These are phyloP conservation scores for Calidris pygmaea DNA, from an alignment of 2,113 vertebrate species.

Conservation along the genomic window DNA sequence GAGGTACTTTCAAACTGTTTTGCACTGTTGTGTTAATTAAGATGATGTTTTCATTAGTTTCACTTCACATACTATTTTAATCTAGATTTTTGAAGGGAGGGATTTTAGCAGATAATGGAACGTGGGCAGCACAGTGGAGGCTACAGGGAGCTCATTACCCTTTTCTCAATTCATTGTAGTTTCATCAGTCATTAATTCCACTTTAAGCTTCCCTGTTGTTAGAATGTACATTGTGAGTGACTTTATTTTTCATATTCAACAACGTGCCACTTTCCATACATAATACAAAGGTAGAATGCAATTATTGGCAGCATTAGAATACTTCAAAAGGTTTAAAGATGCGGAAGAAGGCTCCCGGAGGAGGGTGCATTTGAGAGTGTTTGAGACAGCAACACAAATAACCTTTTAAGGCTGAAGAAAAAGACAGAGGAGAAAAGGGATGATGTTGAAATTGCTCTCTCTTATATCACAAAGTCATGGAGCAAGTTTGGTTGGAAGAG, in stretches of 20 bases:
- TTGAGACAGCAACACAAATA: slow-evolving; percentile 16
- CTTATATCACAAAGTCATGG: neutral
- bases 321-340: slow-evolving; percentile 20
- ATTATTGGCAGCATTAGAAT: slow-evolving; percentile 3
- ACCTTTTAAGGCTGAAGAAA: neutral
- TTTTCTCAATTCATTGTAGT: slow-evolving; percentile 51
- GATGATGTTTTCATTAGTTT: slow-evolving; percentile 53
- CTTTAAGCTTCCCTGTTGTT: slow-evolving; percentile 40
- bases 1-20: neutral
- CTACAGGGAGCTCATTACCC: slow-evolving; percentile 65
- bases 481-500: neutral
- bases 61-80: slow-evolving; percentile 47
- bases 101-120: slow-evolving; percentile 52
- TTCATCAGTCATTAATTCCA: slow-evolving; percentile 67
- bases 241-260: slow-evolving; percentile 54
- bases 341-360: slow-evolving; percentile 5
- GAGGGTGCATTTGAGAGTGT: neutral
- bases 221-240: neutral
- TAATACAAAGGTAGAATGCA: slow-evolving; percentile 15
- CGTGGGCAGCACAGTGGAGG: neutral
- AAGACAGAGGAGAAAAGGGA: neutral
- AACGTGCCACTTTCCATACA: neutral
- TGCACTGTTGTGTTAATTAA: slow-evolving; percentile 48
- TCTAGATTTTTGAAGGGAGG: slow-evolving; percentile 12
- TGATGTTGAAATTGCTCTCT: neutral